phyloP scores from a whole-genome alignment of 2,888 invertebrate genomes.

The Aphidoletes aphidimyza region DNA sequence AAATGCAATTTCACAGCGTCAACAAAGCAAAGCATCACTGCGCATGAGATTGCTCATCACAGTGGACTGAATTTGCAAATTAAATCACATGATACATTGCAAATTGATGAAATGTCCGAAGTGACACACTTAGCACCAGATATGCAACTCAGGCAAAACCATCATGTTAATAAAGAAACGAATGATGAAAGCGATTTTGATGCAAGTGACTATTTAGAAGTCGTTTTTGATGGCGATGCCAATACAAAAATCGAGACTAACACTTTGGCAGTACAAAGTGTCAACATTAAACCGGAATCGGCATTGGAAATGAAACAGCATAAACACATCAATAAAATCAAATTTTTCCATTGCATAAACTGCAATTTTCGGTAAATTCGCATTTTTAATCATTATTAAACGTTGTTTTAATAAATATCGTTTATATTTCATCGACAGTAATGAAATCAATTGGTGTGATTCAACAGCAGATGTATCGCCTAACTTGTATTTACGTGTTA shows the following conservation, averaged over 20 bases:
- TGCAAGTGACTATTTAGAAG: neutral
- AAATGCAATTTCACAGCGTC: slow-evolving; percentile 18
- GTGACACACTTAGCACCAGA: neutral
- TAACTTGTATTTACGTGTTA: too few species aligned
- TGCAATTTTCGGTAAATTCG: slow-evolving; percentile 2
- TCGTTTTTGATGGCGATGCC: neutral
- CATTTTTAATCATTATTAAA: neutral
- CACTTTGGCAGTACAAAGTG: neutral
- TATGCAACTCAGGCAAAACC: neutral
- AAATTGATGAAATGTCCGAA: neutral
- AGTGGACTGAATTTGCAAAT: neutral
- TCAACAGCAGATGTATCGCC: neutral
- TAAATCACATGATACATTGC: neutral
- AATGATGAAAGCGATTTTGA: neutral
- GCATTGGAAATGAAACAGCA: neutral
- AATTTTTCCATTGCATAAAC: neutral
- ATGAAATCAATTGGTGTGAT: neutral
- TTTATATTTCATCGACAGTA: neutral
- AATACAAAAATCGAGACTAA: neutral
- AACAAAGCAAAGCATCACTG: slow-evolving; percentile 18
- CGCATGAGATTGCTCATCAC: slow-evolving; percentile 28
- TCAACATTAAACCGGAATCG: neutral
- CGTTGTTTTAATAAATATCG: neutral
- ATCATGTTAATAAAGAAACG: neutral
- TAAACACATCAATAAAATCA: neutral